Evolutionary conservation across 2,888 invertebrate species (phyloP), one percentile per base, ranked within the genome.

Genomic region (Coecobrya sp.): DNA sequence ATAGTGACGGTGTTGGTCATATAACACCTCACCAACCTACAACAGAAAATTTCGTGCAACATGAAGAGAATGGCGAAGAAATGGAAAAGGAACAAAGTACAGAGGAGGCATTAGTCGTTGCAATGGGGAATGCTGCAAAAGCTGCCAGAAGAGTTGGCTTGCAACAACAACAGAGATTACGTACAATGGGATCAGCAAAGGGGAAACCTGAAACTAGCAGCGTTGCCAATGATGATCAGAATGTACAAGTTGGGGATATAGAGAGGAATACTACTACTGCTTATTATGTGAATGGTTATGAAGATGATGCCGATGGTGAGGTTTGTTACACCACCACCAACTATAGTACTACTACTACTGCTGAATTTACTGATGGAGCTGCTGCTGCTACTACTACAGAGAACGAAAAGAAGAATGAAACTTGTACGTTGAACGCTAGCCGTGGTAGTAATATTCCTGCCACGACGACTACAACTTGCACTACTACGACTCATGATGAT

Each of bases 101-200:
- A 68, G 49, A 76, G 7, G 62, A 90, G 11, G 89, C 84, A 22
- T 45, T 89, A 52, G 42, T 62, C 2, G 59, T 84, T 85, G 76
- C 90, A 76, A 27, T 76, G 90, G 90, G 81, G 13, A 90, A 90
- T 65, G 90, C 85, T 85, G 90, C 90, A 76, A 84, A 85, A 25
- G 90, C 79, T 85, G 90, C 90, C 19, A 85, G 90, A 76, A 79
- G 81, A 68, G 81, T 65, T 79, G 59, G 45, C 55, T 42, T 55
- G n/a, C 86, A 68, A 25, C 62, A 65, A 49, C 59, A 49, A 49
- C 59, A 49, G 62, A 42, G 59, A 84, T 68, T 52, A 52, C 73
- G 73, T 52, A 55, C 73, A 19, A 19, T n/a, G 62, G 11, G 27
- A 36, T 4, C 8, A 11, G 36, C 81, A 3, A 79, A 49, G 8